These are phyloP conservation scores for Metridium senile DNA, from an alignment of 92 coral and sea anemone genomes.

Conservation along the genomic window DNA sequence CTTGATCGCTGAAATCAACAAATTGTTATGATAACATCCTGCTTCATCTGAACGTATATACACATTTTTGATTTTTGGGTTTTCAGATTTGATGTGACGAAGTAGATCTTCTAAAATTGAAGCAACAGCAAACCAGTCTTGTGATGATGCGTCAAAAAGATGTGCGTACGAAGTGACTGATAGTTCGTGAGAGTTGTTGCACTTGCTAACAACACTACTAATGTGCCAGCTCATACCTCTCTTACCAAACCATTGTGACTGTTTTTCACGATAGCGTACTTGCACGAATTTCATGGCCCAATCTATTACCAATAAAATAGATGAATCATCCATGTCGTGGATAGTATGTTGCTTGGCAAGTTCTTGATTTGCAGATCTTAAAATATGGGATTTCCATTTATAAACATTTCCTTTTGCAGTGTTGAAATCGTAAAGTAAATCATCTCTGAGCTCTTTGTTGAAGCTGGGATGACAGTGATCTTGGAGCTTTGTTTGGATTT, in stretches of 20 bases:
- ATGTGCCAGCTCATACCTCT: constrained; percentile 80
- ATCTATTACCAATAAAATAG: constrained; percentile 32
- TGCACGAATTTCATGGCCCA: constrained; percentile 86
- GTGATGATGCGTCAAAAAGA: constrained; percentile 71
- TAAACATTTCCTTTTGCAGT: constrained; percentile 14
- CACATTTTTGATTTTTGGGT: constrained; percentile 53
- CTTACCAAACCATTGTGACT: constrained; percentile 74
- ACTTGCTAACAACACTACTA: constrained; percentile 46
- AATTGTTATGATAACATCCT: constrained; percentile 72
- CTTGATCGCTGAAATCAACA: constrained; percentile 54
- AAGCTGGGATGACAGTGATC: background rate
- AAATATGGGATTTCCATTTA: constrained; percentile 57
- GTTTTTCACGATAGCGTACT: constrained; percentile 70
- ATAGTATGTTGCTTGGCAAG: constrained; percentile 40
- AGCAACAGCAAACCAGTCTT: constrained; percentile 77
- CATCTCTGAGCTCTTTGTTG: constrained; percentile 46
- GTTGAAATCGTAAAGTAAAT: constrained; percentile 36
- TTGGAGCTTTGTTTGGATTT: constrained; percentile 19
- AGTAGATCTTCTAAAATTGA: constrained; percentile 69
- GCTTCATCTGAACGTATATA: too few relatives aligned
- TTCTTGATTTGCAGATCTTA: constrained; percentile 49
- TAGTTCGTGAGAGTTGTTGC: constrained; percentile 17
- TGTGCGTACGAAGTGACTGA: constrained; percentile 63
- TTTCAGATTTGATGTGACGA: constrained; percentile 36
- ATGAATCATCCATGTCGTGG: constrained; percentile 4